These are phyloP conservation scores for Limosa lapponica DNA, from an alignment of 2,797 vertebrate species.

Conservation along the genomic window DNA sequence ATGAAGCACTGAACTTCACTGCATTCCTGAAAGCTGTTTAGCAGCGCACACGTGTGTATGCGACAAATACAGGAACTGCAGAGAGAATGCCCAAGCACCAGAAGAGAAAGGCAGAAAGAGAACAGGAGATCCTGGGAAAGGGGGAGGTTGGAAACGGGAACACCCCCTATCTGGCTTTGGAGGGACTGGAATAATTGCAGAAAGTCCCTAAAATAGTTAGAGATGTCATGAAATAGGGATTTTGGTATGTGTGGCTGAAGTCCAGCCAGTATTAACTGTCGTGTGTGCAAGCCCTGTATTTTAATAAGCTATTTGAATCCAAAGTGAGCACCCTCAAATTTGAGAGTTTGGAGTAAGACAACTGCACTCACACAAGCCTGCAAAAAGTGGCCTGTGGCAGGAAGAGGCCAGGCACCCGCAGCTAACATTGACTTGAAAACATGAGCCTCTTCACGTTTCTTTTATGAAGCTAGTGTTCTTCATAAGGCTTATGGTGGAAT, in stretches of 20 bases:
- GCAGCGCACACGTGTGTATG: neutral
- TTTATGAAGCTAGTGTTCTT: neutral
- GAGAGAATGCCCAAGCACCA: neutral
- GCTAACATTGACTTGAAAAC: neutral
- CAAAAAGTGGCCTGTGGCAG: neutral
- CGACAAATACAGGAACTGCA: neutral
- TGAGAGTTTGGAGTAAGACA: neutral
- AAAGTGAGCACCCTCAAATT: neutral
- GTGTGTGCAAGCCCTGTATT: neutral
- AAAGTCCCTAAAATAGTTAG: neutral
- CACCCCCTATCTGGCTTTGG: neutral
- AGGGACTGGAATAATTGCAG: neutral
- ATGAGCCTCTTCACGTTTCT: neutral
- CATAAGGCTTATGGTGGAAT: neutral
- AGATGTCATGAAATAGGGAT: neutral
- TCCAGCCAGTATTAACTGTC: neutral
- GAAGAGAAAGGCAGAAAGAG: neutral
- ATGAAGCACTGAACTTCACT: neutral
- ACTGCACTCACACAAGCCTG: neutral
- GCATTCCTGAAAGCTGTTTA: neutral
- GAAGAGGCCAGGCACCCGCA: neutral
- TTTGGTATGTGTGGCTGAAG: neutral
- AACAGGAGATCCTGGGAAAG: neutral
- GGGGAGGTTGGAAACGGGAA: neutral
- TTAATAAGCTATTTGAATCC: neutral